Percentiles rank a stretch among this genome's conserved stretches.
Conservation (phyloP, 64 coral and sea anemone genomes). For the Cladopsammia gracilis region DNA sequence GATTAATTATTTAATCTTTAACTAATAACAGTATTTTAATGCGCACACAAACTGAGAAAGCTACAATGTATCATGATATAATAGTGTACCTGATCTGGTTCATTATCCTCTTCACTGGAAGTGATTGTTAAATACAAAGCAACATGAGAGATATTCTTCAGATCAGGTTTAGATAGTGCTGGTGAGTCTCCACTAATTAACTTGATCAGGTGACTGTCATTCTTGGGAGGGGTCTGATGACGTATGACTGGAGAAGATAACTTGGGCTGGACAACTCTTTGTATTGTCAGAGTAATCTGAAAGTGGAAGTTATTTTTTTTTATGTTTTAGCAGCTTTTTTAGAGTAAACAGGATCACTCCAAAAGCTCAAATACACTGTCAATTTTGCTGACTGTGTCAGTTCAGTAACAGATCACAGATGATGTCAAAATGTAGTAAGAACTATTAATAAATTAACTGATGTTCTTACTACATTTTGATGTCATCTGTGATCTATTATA, state of each 20-base stretch:
- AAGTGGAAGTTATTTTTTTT: constrained; percentile 15
- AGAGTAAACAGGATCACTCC: too few relatives aligned
- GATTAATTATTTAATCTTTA: too few relatives aligned
- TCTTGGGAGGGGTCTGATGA: constrained; percentile 53
- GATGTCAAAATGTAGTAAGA: too few relatives aligned
- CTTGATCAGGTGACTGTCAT: constrained; percentile 87
- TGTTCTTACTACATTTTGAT: too few relatives aligned
- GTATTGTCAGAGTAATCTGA: constrained; percentile 87
- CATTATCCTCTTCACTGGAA: constrained; percentile 81
- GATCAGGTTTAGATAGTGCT: constrained; percentile 51
- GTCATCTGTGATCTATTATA: too few relatives aligned
- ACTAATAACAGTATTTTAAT: neutral
- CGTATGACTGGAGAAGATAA: constrained; percentile 54
- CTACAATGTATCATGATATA: neutral
- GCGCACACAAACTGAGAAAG: too few relatives aligned
- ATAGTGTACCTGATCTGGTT: constrained; percentile 69
- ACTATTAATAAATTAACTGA: too few relatives aligned
- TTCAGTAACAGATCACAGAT: too few relatives aligned
- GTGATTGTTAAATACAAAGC: constrained; percentile 80
- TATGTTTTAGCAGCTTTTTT: neutral
- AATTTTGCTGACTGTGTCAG: too few relatives aligned
- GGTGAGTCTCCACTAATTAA: constrained; percentile 85
- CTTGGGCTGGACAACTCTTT: constrained; percentile 73
- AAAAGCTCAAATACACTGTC: too few relatives aligned
- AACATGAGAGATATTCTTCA: constrained; percentile 78